phyloP scores from a whole-genome alignment of 1,140 invertebrate species.

The Cydia amplana region DNA sequence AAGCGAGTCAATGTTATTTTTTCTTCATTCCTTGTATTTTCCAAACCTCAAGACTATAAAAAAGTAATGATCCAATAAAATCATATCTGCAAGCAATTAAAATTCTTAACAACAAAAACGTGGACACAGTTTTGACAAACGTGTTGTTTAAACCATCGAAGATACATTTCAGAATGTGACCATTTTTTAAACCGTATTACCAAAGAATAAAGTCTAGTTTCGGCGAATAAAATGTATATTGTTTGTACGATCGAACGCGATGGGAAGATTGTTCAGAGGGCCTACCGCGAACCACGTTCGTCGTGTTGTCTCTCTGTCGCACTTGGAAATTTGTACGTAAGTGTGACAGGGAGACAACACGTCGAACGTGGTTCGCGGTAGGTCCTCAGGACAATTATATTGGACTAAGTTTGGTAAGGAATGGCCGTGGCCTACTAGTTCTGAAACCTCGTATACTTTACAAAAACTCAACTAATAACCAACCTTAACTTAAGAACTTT shows the following conservation, averaged over 20 bases:
- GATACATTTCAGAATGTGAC: background rate
- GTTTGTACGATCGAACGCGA: background rate
- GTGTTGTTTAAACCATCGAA: background rate
- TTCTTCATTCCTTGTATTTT: background rate
- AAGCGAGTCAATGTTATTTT: background rate
- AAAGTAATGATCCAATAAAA: constrained; percentile 18
- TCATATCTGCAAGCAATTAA: constrained; percentile 23
- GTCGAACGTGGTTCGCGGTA: no score
- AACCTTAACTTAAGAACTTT: background rate
- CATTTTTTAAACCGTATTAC: background rate
- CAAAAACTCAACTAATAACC: background rate
- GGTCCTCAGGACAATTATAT: constrained; percentile 9
- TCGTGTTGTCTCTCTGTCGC: no score
- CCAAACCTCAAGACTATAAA: background rate
- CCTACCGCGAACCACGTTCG: no score
- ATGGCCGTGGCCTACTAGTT: background rate
- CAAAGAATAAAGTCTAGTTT: background rate
- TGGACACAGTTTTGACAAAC: background rate
- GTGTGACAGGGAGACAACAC: no score
- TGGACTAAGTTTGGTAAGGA: constrained; percentile 1
- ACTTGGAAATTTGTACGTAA: no score
- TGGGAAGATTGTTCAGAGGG: constrained; percentile 10
- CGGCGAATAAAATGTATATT: background rate
- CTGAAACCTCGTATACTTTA: background rate
- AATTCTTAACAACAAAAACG: constrained; percentile 16